Evolutionary conservation across 30 jellyfish, hydroid and myxozoan genomes (phyloP), one percentile per base, ranked within the genome.

Genomic region (Catostylus mosaicus): DNA sequence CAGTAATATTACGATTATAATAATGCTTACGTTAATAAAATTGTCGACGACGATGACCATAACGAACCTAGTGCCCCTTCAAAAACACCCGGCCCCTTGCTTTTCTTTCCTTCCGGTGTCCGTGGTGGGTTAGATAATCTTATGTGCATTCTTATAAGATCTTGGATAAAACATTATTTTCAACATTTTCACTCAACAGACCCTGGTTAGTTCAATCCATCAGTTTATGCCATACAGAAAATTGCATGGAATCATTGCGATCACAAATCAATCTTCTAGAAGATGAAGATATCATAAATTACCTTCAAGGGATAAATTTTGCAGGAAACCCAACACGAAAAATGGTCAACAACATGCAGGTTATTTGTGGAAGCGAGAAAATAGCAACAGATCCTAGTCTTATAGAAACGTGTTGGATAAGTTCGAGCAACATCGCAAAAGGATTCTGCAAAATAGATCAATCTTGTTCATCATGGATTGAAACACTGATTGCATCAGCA

Each of bases 381-480:
- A 82, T 82, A 16, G 71, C 85, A 8, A 51, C 20, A 19, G 43
- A 82, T 31, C 79, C 66, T 37, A 68, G 24, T 19, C 85, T 82
- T 30, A 9, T 34, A 18, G 63, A 56, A 54, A 85, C 92, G 3
- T 82, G 92, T 76, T 82, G 79, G 85, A 71, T 82, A 75, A 68
- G 80, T 31, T 36, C 92, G 12, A 82, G 92, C 92, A 82, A 82
- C 80, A 52, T 82, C 26, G 92, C 73, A 43, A 70, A 82, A 82
- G 92, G 85, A 18, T 71, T 45, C 71, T 82, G 92, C 80, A 69
- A 71, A 33, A 32, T 40, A 19, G 36, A 40, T 72, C 24, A 56
- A 0, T 37, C 68, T 83, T 82, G 92, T 67, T 36, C 85, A 26
- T 71, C 92, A 48, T 82, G 85, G 85, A 69, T 82, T 18, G 92